These are phyloP conservation scores for Dysidea cf. avara DNA, from an alignment of 37 sponge, comb jelly and placozoan species.

Conservation along the genomic window DNA sequence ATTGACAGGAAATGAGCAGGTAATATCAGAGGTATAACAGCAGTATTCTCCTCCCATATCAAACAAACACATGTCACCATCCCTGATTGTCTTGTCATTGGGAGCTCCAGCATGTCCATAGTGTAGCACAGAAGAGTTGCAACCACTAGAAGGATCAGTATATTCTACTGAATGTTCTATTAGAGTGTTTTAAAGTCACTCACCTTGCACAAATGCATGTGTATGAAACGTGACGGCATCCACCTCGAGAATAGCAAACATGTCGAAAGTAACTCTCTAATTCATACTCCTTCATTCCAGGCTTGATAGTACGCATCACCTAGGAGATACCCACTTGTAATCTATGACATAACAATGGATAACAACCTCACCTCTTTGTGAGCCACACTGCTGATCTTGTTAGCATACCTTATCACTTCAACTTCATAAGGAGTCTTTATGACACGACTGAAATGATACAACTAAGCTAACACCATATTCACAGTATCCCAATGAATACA, in stretches of 20 bases:
- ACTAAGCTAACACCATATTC: too few relatives aligned
- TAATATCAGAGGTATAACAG: conserved; percentile 97
- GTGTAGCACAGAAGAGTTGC: conserved; percentile 89
- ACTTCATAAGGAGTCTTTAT: conserved; percentile 85
- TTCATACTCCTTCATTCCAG: conserved; percentile 93
- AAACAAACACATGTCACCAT: conserved; percentile 95
- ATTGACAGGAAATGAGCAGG: conserved; percentile 96
- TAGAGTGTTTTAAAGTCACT: conserved; percentile 5
- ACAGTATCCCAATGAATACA: too few relatives aligned
- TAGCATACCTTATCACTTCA: conserved; percentile 83
- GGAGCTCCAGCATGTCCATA: conserved; percentile 99
- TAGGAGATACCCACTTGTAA: neutral
- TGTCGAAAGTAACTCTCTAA: conserved; percentile 91
- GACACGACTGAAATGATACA: conserved; percentile 77
- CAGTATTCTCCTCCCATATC: conserved; percentile 99
- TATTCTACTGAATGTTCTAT: too few relatives aligned
- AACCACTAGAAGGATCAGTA: conserved; percentile 61
- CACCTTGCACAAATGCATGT: conserved; percentile 95
- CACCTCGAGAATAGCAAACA: conserved; percentile 84
- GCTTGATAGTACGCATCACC: conserved; percentile 85
- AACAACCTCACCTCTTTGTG: conserved; percentile 73
- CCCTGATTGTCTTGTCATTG: conserved; percentile 72
- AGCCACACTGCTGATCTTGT: conserved; percentile 83
- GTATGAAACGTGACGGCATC: conserved; percentile 89
- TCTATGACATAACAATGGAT: too few relatives aligned